A percentile compares a stretch with the other conserved stretches of the same genome.
Evolutionary conservation across 30 jellyfish, hydroid and myxozoan genomes (phyloP).

Genomic region (Sanderia malayensis): DNA sequence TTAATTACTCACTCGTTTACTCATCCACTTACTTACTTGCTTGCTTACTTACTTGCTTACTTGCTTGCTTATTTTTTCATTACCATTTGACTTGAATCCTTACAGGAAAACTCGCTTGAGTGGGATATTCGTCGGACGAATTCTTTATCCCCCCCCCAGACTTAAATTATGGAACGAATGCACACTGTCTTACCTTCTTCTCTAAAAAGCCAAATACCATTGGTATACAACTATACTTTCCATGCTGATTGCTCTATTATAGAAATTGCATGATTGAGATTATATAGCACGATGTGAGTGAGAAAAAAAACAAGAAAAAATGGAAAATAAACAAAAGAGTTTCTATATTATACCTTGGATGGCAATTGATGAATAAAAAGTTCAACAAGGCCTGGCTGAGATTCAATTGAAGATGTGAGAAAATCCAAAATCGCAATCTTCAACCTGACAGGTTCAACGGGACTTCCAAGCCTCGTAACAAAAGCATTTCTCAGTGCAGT

Average conservation of each 20-base stretch:
- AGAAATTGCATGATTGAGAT: not conserved
- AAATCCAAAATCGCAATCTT: slow-evolving; percentile 86
- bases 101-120: no score
- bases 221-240: slow-evolving; percentile 42
- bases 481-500: slow-evolving; percentile 56
- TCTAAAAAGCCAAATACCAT: slow-evolving; percentile 17
- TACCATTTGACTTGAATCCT: no score
- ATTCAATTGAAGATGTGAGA: slow-evolving; percentile 70
- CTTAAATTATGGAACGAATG: no score
- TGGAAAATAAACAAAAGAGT: not conserved
- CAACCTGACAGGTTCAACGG: slow-evolving; percentile 73
- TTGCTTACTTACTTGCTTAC: no score
- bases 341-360: not conserved
- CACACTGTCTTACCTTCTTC: slow-evolving; percentile 10
- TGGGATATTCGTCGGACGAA: no score
- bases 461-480: slow-evolving; percentile 51
- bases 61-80: no score
- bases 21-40: no score
- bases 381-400: slow-evolving; percentile 92
- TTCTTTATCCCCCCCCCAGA: no score
- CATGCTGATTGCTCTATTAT: slow-evolving; percentile 13
- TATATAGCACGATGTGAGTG: not conserved
- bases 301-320: not conserved
- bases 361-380: slow-evolving; percentile 53
- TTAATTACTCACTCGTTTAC: no score